Percentiles rank a stretch among this genome's conserved stretches.
Conservation (phyloP, 2,888 invertebrate species). For the Mythimna pallens region DNA sequence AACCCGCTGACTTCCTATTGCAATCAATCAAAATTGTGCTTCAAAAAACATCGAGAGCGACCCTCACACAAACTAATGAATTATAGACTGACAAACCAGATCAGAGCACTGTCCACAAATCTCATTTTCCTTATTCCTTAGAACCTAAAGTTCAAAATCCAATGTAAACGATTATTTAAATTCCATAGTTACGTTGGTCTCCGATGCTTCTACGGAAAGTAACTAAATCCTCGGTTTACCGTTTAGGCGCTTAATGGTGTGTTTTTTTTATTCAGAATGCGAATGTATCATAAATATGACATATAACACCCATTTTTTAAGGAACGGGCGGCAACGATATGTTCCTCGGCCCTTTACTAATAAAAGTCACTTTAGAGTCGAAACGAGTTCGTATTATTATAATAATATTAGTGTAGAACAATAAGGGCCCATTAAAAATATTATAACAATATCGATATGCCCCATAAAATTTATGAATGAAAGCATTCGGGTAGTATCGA, state of each 20-base stretch:
- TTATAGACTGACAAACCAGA: conserved; percentile 50
- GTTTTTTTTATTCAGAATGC: conserved; percentile 75
- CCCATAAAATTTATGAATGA: conserved; percentile 29
- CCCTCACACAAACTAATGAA: conserved; percentile 66
- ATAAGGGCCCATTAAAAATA: conserved; percentile 37
- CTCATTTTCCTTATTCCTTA: background rate
- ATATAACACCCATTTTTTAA: conserved; percentile 80
- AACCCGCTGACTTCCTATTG: conserved; percentile 66
- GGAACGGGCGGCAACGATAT: conserved; percentile 63
- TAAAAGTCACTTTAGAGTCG: conserved; percentile 20
- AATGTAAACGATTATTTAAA: background rate
- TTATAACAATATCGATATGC: conserved; percentile 33
- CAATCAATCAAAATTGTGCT: conserved; percentile 66
- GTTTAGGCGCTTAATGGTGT: conserved; percentile 86
- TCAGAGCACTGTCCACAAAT: background rate
- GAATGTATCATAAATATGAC: conserved; percentile 87
- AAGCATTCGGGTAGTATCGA: conserved; percentile 15
- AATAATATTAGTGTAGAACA: conserved; percentile 24
- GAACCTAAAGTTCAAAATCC: conserved; percentile 37
- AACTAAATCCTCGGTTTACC: conserved; percentile 85
- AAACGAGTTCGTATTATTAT: conserved; percentile 16
- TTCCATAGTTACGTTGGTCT: conserved; percentile 35
- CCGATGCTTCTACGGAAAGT: conserved; percentile 75
- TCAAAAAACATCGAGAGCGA: conserved; percentile 59
- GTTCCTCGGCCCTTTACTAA: conserved; percentile 52